These are phyloP conservation scores for Dipodomys stephensi DNA, from an alignment of 2,113 vertebrate genomes.

Conservation along the genomic window DNA sequence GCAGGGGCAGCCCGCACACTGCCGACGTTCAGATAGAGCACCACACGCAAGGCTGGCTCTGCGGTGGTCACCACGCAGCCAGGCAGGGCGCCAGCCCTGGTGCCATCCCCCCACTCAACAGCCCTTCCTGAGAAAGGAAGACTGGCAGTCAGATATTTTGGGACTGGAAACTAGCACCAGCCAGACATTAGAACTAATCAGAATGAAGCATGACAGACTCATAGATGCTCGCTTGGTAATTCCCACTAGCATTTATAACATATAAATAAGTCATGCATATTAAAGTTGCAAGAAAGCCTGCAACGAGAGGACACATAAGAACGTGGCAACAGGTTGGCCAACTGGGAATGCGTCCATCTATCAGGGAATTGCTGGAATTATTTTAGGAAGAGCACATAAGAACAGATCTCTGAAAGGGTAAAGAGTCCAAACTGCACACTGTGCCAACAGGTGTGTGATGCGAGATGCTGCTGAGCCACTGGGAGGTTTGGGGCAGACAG, in stretches of 20 bases:
- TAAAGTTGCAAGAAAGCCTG: not conserved
- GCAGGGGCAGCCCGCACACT: not conserved
- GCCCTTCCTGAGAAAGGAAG: not conserved
- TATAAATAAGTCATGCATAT: not conserved
- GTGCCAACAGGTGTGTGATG: accelerated
- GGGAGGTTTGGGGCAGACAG: too few relatives aligned
- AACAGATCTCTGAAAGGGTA: not conserved
- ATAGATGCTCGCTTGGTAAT: not conserved
- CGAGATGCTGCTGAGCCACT: not conserved
- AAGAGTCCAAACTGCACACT: not conserved
- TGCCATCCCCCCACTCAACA: not conserved
- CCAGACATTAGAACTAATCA: slow-evolving; percentile 10
- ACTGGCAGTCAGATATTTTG: slow-evolving; percentile 26
- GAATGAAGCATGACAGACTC: slow-evolving; percentile 5
- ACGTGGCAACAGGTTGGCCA: not conserved
- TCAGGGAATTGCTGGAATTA: not conserved
- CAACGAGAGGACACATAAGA: not conserved
- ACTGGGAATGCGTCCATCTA: not conserved
- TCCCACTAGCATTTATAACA: not conserved
- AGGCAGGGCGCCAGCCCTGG: not conserved
- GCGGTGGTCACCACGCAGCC: too few relatives aligned
- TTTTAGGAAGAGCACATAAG: not conserved
- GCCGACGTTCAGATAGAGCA: too few relatives aligned
- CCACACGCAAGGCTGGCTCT: too few relatives aligned
- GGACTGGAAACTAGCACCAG: slow-evolving; percentile 16